A percentile compares a stretch with the other conserved stretches of the same genome.
Conservation (phyloP, 2,888 invertebrate genomes). For the Ormyrus labotus region DNA sequence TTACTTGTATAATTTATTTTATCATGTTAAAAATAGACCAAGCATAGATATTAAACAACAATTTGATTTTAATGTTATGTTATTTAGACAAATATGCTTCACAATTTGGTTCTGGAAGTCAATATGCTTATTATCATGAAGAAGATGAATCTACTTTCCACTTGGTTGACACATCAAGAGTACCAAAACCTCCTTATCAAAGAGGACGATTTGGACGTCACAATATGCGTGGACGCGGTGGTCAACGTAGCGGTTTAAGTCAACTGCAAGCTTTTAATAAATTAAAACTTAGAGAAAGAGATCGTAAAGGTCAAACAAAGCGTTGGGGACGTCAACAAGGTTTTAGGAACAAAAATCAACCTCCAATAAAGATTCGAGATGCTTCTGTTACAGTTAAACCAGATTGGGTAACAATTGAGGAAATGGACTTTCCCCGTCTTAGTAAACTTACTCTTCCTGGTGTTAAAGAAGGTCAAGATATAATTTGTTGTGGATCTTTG, state of each 20-base stretch:
- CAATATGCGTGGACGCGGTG: constrained; percentile 87
- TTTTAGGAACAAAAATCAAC: constrained; percentile 66
- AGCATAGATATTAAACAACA: too few species aligned
- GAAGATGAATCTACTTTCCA: constrained; percentile 99
- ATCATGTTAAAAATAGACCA: too few species aligned
- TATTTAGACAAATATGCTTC: constrained; percentile 90
- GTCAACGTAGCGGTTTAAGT: constrained; percentile 81
- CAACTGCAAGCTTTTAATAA: constrained; percentile 91
- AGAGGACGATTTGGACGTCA: constrained; percentile 88
- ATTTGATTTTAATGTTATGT: too few species aligned
- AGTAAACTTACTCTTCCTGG: constrained; percentile 94
- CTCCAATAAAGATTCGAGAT: constrained; percentile 76
- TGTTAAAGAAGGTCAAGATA: constrained; percentile 89
- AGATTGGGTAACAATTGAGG: constrained; percentile 84
- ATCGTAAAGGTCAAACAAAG: constrained; percentile 84
- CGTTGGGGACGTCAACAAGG: constrained; percentile 90
- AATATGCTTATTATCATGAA: constrained; percentile 90
- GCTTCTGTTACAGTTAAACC: constrained; percentile 97
- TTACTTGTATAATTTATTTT: too few species aligned
- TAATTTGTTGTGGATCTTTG: constrained; percentile 91
- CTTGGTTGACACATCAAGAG: constrained; percentile 94
- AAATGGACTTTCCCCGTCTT: constrained; percentile 96
- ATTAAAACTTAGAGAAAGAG: constrained; percentile 86
- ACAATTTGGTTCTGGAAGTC: constrained; percentile 94
- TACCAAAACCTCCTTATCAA: constrained; percentile 67